Evolutionary conservation across 2,113 vertebrate genomes (phyloP).

Genomic region (Semicossyphus pulcher): DNA sequence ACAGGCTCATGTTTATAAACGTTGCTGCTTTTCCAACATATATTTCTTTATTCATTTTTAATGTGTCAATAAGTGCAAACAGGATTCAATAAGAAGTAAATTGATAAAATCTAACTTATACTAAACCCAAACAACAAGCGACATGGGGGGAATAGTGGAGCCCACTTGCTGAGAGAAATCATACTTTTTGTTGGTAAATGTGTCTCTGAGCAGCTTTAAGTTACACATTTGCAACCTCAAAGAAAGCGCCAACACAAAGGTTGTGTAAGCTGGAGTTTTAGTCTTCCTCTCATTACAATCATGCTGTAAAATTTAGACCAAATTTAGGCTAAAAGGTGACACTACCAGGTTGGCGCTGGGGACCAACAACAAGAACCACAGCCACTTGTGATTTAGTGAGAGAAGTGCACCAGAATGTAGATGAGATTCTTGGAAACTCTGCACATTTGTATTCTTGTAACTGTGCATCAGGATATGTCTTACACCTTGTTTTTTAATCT

Average conservation of each 20-base stretch:
- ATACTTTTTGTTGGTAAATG: not conserved
- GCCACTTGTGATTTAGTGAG: conserved; percentile 27
- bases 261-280: conserved; percentile 10
- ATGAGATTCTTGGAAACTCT: conserved; percentile 2
- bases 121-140: not conserved
- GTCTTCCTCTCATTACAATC: not conserved
- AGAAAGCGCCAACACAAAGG: not conserved
- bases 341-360: not conserved
- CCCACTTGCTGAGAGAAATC: not conserved
- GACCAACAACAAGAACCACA: not conserved
- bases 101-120: not conserved
- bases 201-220: not conserved
- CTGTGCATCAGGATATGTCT: not conserved
- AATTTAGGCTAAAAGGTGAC: not conserved
- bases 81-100: not conserved
- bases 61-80: too few species aligned
- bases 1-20: too few species aligned
- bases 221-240: conserved; percentile 14
- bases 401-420: conserved; percentile 12
- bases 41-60: too few species aligned
- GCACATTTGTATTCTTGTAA: conserved; percentile 10
- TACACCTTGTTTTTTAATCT: not conserved
- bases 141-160: not conserved
- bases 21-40: too few species aligned
- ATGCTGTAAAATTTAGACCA: not conserved